Percentiles rank a stretch among this genome's conserved stretches.
Conservation (phyloP, 2,888 invertebrate species). For the Dendrolimus pini region DNA sequence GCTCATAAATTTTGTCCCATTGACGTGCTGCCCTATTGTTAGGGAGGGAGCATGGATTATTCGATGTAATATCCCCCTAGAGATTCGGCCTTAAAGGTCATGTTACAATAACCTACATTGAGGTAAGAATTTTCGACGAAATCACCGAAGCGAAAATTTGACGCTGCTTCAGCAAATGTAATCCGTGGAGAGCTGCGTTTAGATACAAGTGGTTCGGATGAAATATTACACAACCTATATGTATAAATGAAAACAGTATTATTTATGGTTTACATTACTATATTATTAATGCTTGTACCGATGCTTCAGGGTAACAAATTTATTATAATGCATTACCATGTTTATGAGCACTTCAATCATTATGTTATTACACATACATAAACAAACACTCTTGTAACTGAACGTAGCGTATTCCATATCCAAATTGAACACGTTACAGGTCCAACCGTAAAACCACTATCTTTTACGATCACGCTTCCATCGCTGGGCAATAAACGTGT, state of each 20-base stretch:
- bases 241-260: too few species aligned
- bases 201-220: not conserved
- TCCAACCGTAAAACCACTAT: conserved; percentile 41
- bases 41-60: conserved; percentile 26
- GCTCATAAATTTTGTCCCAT: conserved; percentile 36
- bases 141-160: conserved; percentile 41
- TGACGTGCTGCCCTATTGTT: conserved; percentile 33
- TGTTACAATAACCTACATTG: conserved; percentile 55
- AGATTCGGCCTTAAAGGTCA: conserved; percentile 50
- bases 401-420: conserved; percentile 17
- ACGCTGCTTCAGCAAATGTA: conserved; percentile 25
- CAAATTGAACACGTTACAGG: conserved; percentile 42
- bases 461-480: conserved; percentile 50
- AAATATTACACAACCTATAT: not conserved
- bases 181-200: not conserved
- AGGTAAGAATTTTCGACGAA: conserved; percentile 39
- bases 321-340: not conserved
- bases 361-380: not conserved
- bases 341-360: not conserved
- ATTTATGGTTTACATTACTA: too few species aligned
- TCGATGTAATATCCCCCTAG: conserved; percentile 41
- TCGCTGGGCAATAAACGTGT: conserved; percentile 60
- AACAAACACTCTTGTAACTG: not conserved
- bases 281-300: too few species aligned
- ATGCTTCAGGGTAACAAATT: not conserved